Base-by-base conservation (phyloP, 2,797 vertebrate genomes). In the Luscinia luscinia region DNA sequence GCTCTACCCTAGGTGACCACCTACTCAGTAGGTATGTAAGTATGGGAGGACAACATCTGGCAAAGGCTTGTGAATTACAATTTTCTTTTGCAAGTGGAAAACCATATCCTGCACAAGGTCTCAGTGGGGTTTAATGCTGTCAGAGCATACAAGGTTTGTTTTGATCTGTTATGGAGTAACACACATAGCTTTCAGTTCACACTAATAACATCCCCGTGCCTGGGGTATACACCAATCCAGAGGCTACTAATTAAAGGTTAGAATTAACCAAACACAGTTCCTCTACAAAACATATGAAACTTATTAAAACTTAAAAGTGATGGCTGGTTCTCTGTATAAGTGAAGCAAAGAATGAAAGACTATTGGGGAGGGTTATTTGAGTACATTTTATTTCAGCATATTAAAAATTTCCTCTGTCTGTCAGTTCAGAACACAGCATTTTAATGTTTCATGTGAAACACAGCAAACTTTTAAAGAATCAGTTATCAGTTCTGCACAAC, bases 31-130 rank as follows among this genome's bases (percentile, higher is more conserved):
- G 91, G 96, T 95, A 95, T 84, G 91, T 86, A 97, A 87, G 94
- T 96, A 94, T 94, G 61, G 20, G 84, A 95, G 91, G 70, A 96
- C 87, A 95, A 97, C 97, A 98, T 98, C 97, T 98, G 97, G 98
- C 96, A 97, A 96, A 89, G 82, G 95, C 97, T 97, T 95, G 96
- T 96, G 97, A 98, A 97, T 97, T 97, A 98, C 95, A 96, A 96
- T 98, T 98, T 98, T 98, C 97, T 97, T 97, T 98, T 97, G 97
- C 96, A 98, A 98, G 96, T 97, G 96, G 96, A 98, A 97, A 98
- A 97, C 96, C 95, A 97, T 97, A 97, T 97, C 96, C 97, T 97
- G 96, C 96, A 96, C 95, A 95, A 96, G 94, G 97, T 97, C 97
- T 98, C 97, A 91, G 94, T 90, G 97, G 97, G 96, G 94, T 96